phyloP scores from a whole-genome alignment of 2,888 invertebrate genomes.

The Auanema freiburgensis region DNA sequence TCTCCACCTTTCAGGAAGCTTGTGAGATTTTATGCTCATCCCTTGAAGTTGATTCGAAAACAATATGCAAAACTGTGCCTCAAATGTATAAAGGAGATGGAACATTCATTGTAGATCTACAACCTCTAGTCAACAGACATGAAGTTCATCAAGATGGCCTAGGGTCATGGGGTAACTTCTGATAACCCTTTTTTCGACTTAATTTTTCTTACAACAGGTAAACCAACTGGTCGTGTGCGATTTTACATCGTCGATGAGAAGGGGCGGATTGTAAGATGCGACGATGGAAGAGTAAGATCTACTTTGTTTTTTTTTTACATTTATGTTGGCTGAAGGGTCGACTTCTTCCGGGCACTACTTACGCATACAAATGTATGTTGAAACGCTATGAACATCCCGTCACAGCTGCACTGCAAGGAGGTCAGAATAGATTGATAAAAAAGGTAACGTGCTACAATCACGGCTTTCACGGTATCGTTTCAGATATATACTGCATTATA shows the following conservation, averaged over 20 bases:
- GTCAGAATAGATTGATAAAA: conserved; percentile 21
- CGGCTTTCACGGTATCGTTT: not conserved
- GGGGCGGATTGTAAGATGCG: conserved; percentile 23
- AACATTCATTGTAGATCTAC: conserved; percentile 33
- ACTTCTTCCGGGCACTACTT: conserved; percentile 2
- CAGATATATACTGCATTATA: conserved; percentile 33
- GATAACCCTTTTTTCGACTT: not conserved
- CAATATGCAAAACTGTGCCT: conserved; percentile 34
- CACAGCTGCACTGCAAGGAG: conserved; percentile 6
- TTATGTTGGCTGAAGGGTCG: too few relatives aligned
- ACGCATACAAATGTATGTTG: conserved; percentile 23
- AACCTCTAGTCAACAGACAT: conserved; percentile 5
- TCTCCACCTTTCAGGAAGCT: conserved; percentile 26
- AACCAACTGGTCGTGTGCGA: conserved; percentile 32
- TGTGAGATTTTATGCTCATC: conserved; percentile 40
- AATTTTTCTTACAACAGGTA: conserved; percentile 16
- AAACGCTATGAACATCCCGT: conserved; percentile 25
- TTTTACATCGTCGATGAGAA: conserved; percentile 25
- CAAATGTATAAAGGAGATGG: conserved; percentile 32
- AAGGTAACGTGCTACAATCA: conserved; percentile 10
- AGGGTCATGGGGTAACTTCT: conserved; percentile 33
- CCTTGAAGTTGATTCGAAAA: conserved; percentile 20
- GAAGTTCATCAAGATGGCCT: conserved; percentile 21
- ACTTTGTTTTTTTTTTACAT: not conserved
- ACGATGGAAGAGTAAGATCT: conserved; percentile 27